These are phyloP conservation scores for Eumerus sabulonum DNA, from an alignment of 2,888 invertebrate genomes.

Conservation along the genomic window DNA sequence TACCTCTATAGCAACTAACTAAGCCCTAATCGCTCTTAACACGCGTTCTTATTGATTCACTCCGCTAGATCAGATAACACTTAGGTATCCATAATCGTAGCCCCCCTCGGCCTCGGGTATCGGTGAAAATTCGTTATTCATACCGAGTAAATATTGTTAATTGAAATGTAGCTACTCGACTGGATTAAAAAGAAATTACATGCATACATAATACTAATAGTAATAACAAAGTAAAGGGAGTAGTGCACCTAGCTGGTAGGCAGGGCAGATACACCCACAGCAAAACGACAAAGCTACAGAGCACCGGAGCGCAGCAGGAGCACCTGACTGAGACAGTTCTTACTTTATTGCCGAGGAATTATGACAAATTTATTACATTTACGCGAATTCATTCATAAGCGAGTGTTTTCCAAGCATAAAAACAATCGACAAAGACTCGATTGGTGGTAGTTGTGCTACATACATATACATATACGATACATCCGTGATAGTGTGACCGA, in stretches of 20 bases:
- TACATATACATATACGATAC: background rate
- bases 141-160: conserved; percentile 40
- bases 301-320: background rate
- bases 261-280: no score
- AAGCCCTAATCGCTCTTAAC: conserved; percentile 10
- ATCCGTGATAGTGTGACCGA: background rate
- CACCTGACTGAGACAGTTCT: conserved; percentile 47
- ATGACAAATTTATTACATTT: conserved; percentile 52
- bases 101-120: background rate
- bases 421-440: conserved; percentile 30
- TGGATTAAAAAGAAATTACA: conserved; percentile 9
- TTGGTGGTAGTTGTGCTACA: background rate
- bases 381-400: conserved; percentile 57
- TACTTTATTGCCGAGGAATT: conserved; percentile 39
- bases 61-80: conserved; percentile 37
- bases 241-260: no score
- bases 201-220: no score
- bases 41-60: conserved; percentile 48
- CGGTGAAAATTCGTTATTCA: conserved; percentile 33
- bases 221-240: no score
- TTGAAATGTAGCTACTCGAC: conserved; percentile 21
- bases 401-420: conserved; percentile 28
- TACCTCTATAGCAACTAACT: no score
- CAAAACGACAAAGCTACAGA: no score
- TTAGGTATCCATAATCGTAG: background rate